phyloP scores from a whole-genome alignment of 1,140 invertebrate genomes.

The Formica exsecta region DNA sequence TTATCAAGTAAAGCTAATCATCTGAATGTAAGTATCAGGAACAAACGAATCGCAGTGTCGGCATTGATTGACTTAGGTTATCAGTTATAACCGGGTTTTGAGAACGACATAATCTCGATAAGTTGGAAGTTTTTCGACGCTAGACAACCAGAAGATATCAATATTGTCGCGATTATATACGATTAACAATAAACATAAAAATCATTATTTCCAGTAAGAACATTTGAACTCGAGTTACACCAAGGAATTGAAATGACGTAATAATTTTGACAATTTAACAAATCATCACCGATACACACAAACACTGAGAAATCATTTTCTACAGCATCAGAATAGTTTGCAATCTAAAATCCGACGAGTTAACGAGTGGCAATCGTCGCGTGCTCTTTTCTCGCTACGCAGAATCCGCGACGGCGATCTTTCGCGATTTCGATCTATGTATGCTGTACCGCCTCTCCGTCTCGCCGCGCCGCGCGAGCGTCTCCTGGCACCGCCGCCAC shows the following conservation, averaged over 20 bases:
- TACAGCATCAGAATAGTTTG: background rate
- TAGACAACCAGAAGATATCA: background rate
- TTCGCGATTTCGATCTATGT: conserved; percentile 50
- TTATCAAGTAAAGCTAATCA: background rate
- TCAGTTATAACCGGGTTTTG: background rate
- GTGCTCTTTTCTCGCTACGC: conserved; percentile 37
- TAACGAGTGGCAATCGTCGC: conserved; percentile 7
- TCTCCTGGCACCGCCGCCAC: conserved; percentile 46
- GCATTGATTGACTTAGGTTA: background rate
- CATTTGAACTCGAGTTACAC: background rate
- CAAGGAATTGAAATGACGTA: background rate
- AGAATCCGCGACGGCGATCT: conserved; percentile 46
- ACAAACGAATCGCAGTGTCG: background rate
- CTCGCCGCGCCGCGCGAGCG: conserved; percentile 49
- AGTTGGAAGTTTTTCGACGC: background rate
- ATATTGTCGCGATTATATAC: background rate
- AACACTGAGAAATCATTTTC: background rate
- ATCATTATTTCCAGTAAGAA: background rate
- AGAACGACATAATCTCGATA: background rate
- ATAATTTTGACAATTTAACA: no score
- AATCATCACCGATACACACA: background rate
- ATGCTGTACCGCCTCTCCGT: conserved; percentile 28
- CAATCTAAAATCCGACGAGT: background rate
- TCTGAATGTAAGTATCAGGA: background rate
- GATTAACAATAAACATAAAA: background rate